Evolutionary conservation across 2,797 vertebrate species (phyloP), one percentile per base, ranked within the genome.

Genomic region (Nannoperca australis): DNA sequence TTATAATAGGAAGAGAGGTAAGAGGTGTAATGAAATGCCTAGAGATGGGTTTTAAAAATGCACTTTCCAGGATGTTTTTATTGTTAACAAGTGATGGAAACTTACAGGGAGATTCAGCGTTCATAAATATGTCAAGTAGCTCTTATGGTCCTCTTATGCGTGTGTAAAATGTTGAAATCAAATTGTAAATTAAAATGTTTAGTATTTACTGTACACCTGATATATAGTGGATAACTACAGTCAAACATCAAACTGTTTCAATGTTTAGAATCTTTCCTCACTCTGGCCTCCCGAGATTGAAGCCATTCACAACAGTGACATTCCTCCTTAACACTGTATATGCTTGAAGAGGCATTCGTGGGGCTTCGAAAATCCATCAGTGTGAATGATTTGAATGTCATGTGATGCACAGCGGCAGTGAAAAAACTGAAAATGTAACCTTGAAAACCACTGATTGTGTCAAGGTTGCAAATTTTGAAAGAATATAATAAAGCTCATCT

Each of bases 11-110:
- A 22, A 15, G 4, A 58, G 59, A 50, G 49, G 34, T 2, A 22
- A 22, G 27, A 50, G 17, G 44, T 63, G 54, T 18, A 73, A 65
- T 66, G 54, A 38, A 70, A 40, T 10, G 18, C 45, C 30, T 20
- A 1, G 45, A 32, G 49, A 20, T 36, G 13, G 6, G 15, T 9
- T 54, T 53, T 24, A 63, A 59, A 65, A 40, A 9, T 3, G 14
- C 2, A 12, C n/a, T 50, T 76, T 54, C 2, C 36, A 10, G 3
- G 9, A 7, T 32, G 1, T 18, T 40, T 59, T 24, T 11, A 20
- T 45, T 0, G 22, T 60, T 10, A 22, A 44, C 3, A 44, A 38
- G 24, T 45, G 53, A 60, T 50, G 24, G 22, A 61, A 61, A 40
- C 9, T n/a, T 55, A 24, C 5, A 38, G 11, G 4, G 30, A 30